A percentile compares a stretch with the other conserved stretches of the same genome.
Conservation (phyloP, 1,140 invertebrate genomes). For the Nilaparvata lugens region DNA sequence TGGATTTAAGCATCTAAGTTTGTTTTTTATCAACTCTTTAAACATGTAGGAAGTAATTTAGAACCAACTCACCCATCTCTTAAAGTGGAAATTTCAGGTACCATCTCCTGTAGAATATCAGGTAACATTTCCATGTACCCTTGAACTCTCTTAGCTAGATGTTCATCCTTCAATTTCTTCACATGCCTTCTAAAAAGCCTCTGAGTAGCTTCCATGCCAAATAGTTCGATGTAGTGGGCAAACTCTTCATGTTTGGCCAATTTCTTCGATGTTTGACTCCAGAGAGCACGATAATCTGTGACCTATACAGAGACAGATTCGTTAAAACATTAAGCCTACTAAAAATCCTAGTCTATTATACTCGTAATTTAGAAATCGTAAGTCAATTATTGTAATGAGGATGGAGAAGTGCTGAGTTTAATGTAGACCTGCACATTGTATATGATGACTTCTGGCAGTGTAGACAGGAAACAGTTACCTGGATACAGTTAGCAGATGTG, state of each 20-base stretch:
- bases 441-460: no score
- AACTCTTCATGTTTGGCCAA: conserved; percentile 80
- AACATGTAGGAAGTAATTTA: no score
- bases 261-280: conserved; percentile 79
- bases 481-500: no score
- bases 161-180: conserved; percentile 78
- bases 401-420: no score
- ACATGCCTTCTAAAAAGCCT: conserved; percentile 71
- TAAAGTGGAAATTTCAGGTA: conserved; percentile 68
- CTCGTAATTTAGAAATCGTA: no score
- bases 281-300: conserved; percentile 73
- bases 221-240: conserved; percentile 82
- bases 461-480: no score
- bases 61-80: conserved; percentile 59
- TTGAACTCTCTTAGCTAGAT: conserved; percentile 68
- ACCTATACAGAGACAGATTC: conserved; percentile 33
- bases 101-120: conserved; percentile 67
- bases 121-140: conserved; percentile 73
- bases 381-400: no score
- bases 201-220: conserved; percentile 77
- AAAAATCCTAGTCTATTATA: no score
- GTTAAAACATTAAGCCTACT: no score
- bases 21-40: no score
- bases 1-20: no score
- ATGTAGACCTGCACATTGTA: no score